phyloP scores from a whole-genome alignment of 1,140 invertebrate species.

The Rhagoletis pomonella region DNA sequence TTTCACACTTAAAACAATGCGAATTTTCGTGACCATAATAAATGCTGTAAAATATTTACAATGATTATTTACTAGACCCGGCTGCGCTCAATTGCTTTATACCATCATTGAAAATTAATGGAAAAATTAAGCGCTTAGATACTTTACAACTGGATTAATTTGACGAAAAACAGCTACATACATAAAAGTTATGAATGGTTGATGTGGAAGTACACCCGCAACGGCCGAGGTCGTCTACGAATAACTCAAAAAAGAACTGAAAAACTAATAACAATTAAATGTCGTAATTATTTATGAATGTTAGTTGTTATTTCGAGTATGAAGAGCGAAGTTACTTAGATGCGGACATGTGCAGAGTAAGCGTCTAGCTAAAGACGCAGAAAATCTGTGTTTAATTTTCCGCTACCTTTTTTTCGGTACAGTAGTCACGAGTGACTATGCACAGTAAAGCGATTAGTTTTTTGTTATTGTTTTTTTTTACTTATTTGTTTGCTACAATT shows the following conservation, averaged over 20 bases:
- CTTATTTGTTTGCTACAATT: too few species aligned
- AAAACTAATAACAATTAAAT: background rate
- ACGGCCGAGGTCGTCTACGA: background rate
- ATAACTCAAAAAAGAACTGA: background rate
- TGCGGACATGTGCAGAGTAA: background rate
- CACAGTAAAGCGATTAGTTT: background rate
- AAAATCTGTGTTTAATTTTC: background rate
- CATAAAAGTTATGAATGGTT: background rate
- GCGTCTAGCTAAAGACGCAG: background rate
- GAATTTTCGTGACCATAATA: too few species aligned
- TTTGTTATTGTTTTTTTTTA: too few species aligned
- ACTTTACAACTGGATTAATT: background rate
- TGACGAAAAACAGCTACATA: too few species aligned
- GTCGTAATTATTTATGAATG: too few species aligned
- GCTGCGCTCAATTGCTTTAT: background rate
- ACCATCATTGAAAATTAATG: background rate
- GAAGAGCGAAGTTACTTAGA: background rate
- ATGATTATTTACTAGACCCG: too few species aligned
- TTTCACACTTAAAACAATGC: too few species aligned
- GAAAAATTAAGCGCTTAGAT: conserved; percentile 1
- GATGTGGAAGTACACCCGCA: background rate
- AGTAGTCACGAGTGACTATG: background rate
- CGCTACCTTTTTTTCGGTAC: background rate
- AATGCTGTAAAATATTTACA: too few species aligned
- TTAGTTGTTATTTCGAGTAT: too few species aligned